Conservation (phyloP, 1,140 invertebrate genomes). For the Xylocopa sonorina region DNA sequence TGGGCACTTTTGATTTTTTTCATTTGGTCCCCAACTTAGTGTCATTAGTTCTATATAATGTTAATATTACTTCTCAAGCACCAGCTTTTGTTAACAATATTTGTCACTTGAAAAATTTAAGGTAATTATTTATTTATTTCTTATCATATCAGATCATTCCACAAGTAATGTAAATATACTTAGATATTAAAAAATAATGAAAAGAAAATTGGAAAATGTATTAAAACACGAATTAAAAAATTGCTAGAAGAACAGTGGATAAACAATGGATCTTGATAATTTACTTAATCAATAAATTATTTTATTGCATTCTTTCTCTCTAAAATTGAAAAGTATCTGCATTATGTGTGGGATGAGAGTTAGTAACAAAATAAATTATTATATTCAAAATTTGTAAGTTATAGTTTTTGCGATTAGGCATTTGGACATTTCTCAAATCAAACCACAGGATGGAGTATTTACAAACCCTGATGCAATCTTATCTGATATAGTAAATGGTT, state of each 20-base stretch:
- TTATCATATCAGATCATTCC: background rate
- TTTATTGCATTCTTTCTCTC: no score
- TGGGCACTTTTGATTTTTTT: slow-evolving; percentile 69
- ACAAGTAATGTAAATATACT: no score
- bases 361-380: background rate
- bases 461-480: slow-evolving; percentile 86
- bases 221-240: no score
- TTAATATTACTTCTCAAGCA: slow-evolving; percentile 74
- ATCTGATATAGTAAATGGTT: slow-evolving; percentile 86
- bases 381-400: background rate
- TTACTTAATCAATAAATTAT: no score
- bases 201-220: no score
- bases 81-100: slow-evolving; percentile 71
- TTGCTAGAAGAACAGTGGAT: no score
- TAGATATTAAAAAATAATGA: no score
- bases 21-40: slow-evolving; percentile 85
- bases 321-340: no score
- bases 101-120: slow-evolving; percentile 73
- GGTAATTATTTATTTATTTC: slow-evolving; percentile 62
- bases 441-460: slow-evolving; percentile 85
- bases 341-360: no score
- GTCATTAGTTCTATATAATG: slow-evolving; percentile 90
- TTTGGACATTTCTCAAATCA: slow-evolving; percentile 91
- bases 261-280: no score
- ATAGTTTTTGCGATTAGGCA: slow-evolving; percentile 82